phyloP scores from a whole-genome alignment of 2,888 invertebrate species.

The Zygaena filipendulae region DNA sequence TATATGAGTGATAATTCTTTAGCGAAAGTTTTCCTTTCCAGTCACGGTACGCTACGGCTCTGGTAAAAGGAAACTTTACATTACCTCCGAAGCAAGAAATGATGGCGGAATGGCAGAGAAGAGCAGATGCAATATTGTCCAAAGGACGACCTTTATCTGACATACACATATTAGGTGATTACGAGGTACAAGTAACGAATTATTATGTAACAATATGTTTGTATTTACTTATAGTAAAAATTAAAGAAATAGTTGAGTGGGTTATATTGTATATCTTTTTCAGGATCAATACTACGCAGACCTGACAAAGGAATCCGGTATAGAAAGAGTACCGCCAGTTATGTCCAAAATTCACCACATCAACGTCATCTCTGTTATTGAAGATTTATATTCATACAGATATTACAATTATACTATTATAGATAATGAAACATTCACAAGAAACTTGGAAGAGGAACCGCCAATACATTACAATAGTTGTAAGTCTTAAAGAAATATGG shows the following conservation, averaged over 20 bases:
- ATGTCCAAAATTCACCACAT: constrained; percentile 42
- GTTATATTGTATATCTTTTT: constrained; percentile 19
- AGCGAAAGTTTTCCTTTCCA: constrained; percentile 19
- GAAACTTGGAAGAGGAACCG: constrained; percentile 22
- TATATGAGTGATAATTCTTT: too few species aligned
- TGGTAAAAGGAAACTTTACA: constrained; percentile 46
- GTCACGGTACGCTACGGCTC: constrained; percentile 46
- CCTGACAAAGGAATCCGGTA: constrained; percentile 44
- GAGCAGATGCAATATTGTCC: constrained; percentile 27
- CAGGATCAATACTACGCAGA: constrained; percentile 51
- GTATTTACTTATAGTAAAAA: not conserved
- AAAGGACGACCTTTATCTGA: constrained; percentile 33
- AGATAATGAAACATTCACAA: constrained; percentile 38
- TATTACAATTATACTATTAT: constrained; percentile 41
- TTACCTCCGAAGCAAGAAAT: constrained; percentile 42
- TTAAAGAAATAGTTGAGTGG: too few species aligned
- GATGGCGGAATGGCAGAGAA: constrained; percentile 45
- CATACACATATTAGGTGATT: constrained; percentile 44
- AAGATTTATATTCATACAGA: constrained; percentile 45
- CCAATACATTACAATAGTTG: not conserved
- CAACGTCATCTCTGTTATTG: constrained; percentile 37
- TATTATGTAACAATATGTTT: constrained; percentile 1
- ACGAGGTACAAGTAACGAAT: constrained; percentile 40
- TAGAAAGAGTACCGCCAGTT: constrained; percentile 49
- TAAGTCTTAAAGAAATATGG: constrained; percentile 1